Evolutionary conservation across 2,797 vertebrate genomes (phyloP), one percentile per base, ranked within the genome.

Genomic region (Channa striata): DNA sequence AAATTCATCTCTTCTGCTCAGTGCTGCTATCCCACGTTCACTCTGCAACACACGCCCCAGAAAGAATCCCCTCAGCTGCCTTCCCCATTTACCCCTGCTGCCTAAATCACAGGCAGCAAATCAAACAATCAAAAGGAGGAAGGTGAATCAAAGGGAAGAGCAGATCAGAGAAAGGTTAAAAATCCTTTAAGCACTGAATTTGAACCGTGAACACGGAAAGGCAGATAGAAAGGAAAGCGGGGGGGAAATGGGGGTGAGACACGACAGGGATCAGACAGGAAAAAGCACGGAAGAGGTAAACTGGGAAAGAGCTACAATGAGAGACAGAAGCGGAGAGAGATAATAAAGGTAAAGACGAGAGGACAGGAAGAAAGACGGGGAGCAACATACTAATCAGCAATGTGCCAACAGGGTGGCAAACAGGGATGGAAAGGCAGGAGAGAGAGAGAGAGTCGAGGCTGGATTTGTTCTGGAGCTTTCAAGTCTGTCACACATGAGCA

Each of bases 91-190:
- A 49, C 40, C 58, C 59, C 34, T 0, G 2, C 60, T 53, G 48
- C n/a, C 57, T 11, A 2, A 53, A 49, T 42, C 47, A 51, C 12
- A 42, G 49, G 49, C 56, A 46, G 50, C 16, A 16, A 74, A 69
- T 68, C 57, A 74, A 74, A 77, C 34, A 72, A 72, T 68, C 47
- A 72, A 54, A 68, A 43, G 48, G 23, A 61, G 16, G 13, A 48
- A 53, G 43, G 49, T 13, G 57, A 81, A 72, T 72, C 57, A 78
- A 81, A 57, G 49, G 30, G 48, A 67, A 60, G 56, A 40, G 43
- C 50, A 67, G 68, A 84, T 80, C 68, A 78, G 52, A 73, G 64
- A 72, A 57, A 78, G 68, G 72, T 76, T 81, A 70, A 74, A 81
- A 77, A 46, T 42, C 44, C 43, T 63, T 75, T 40, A 64, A 71